phyloP scores from a whole-genome alignment of 2,797 vertebrate genomes.

The Sorex maritimensis region DNA sequence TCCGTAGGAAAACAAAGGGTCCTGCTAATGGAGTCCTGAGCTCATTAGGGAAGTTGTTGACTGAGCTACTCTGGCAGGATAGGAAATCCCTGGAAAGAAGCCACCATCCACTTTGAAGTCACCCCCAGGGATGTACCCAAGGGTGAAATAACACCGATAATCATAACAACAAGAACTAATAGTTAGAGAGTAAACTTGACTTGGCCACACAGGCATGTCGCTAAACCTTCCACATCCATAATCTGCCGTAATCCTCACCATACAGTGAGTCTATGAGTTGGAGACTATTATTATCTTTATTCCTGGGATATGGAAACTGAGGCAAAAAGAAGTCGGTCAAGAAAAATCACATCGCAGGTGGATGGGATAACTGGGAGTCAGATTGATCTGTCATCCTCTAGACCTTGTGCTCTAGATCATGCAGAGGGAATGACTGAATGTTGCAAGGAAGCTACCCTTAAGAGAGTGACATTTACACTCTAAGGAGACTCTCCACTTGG shows the following conservation, averaged over 20 bases:
- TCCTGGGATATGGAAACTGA: conserved; percentile 79
- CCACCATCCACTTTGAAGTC: conserved; percentile 77
- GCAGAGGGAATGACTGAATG: background rate
- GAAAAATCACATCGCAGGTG: background rate
- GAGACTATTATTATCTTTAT: conserved; percentile 56
- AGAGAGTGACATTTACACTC: background rate
- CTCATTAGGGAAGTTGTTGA: conserved; percentile 82
- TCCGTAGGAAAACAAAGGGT: conserved; percentile 71
- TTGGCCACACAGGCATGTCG: background rate
- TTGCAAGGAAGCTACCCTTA: too few relatives aligned
- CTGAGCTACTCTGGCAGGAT: conserved; percentile 71
- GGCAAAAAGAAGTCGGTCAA: background rate
- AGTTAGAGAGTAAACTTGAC: conserved; percentile 53
- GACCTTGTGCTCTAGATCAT: background rate
- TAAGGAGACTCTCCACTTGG: background rate
- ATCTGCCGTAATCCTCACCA: conserved; percentile 81
- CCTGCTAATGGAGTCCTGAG: conserved; percentile 60
- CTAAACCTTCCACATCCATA: background rate
- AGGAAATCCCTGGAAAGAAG: conserved; percentile 77
- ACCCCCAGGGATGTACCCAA: conserved; percentile 50
- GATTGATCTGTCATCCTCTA: background rate
- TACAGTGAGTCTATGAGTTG: background rate
- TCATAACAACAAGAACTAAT: conserved; percentile 63
- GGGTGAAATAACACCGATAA: conserved; percentile 62
- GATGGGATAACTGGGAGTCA: background rate